Conservation (phyloP, 2,888 invertebrate genomes). For the Andrena hattorfiana region DNA sequence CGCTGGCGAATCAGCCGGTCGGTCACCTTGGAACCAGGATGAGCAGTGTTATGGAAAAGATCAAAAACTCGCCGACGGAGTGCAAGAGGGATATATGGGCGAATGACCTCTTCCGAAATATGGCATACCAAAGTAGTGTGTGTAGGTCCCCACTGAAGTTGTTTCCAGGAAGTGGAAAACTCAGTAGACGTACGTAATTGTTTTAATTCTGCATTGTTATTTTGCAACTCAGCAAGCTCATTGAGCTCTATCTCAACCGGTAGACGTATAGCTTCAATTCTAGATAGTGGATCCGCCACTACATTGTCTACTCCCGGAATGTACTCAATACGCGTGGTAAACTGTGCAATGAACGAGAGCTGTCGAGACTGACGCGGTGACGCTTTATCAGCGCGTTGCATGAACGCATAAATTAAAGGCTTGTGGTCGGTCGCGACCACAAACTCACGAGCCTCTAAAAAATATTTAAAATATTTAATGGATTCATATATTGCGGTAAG, state of each 20-base stretch:
- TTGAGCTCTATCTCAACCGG: neutral
- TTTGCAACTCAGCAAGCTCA: too few species aligned
- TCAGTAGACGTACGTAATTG: too few species aligned
- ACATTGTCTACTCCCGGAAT: neutral
- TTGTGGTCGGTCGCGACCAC: neutral
- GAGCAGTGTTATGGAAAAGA: neutral
- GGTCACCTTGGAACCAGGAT: neutral
- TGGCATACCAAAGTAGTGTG: neutral
- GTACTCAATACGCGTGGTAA: too few species aligned
- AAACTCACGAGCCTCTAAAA: neutral
- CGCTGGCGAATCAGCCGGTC: neutral
- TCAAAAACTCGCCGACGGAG: too few species aligned
- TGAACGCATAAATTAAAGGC: too few species aligned
- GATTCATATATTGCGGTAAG: too few species aligned
- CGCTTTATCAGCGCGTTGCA: too few species aligned
- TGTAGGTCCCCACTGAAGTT: neutral
- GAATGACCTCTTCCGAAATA: neutral
- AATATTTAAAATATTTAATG: too few species aligned
- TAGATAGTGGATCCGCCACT: neutral
- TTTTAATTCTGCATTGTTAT: too few species aligned
- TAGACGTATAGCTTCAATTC: neutral
- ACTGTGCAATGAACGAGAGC: too few species aligned
- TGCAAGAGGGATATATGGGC: neutral
- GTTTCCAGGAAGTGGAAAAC: too few species aligned
- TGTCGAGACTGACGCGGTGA: too few species aligned